phyloP scores from a whole-genome alignment of 2,888 invertebrate genomes.

The Leptarthrus brevirostris region DNA sequence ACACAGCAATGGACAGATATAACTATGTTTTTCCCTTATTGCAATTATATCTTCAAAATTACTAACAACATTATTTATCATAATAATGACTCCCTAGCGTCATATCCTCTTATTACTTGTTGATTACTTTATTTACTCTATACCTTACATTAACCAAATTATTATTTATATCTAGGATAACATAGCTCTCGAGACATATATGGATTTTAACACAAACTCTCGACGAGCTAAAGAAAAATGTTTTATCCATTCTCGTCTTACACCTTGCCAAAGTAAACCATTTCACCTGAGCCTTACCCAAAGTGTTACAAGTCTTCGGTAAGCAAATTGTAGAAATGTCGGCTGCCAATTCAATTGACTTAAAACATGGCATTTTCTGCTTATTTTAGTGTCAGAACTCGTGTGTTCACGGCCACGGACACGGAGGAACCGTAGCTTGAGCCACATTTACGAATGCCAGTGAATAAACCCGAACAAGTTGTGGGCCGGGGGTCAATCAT shows the following conservation, averaged over 20 bases:
- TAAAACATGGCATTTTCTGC: slow-evolving; percentile 21
- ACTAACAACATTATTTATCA: no score
- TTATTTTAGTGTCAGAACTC: slow-evolving; percentile 25
- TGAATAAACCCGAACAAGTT: slow-evolving; percentile 32
- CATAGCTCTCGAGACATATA: no score
- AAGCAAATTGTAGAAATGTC: slow-evolving; percentile 43
- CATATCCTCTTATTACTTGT: no score
- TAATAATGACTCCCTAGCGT: no score
- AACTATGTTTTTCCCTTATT: no score
- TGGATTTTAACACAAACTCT: background rate
- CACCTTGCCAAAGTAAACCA: slow-evolving; percentile 37
- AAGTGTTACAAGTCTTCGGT: slow-evolving; percentile 1
- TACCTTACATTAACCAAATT: no score
- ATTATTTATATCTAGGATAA: no score
- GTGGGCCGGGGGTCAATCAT: slow-evolving; percentile 34
- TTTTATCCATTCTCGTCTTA: slow-evolving; percentile 13
- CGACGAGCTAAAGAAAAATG: background rate
- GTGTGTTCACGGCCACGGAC: slow-evolving; percentile 40
- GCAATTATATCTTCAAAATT: no score
- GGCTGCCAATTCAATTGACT: slow-evolving; percentile 42
- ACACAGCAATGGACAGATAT: no score
- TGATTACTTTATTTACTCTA: no score
- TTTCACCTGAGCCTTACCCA: slow-evolving; percentile 23
- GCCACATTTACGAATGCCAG: slow-evolving; percentile 16
- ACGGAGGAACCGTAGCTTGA: slow-evolving; percentile 27